Evolutionary conservation across 2,797 vertebrate genomes (phyloP).

Genomic region (Fistularia commersonii): DNA sequence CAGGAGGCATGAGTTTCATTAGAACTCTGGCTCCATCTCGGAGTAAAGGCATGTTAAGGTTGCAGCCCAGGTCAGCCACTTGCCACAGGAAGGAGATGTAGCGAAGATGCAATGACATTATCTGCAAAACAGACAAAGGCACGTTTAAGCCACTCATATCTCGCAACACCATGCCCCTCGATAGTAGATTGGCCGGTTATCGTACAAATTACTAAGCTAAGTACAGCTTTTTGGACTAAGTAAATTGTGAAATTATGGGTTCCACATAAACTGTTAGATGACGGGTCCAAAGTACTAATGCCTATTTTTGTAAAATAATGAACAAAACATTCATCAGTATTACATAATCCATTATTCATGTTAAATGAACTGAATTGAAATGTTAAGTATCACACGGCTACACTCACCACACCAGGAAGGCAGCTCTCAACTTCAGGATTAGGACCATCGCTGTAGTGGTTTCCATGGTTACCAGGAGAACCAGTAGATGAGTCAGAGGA

Average conservation of each 20-base stretch:
- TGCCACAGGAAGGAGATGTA: constrained; percentile 99
- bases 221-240: too few relatives aligned
- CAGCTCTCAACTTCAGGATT: constrained; percentile 99
- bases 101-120: constrained; percentile 97
- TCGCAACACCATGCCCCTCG: too few relatives aligned
- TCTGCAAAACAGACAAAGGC: constrained; percentile 74
- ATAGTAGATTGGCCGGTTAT: too few relatives aligned
- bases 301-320: too few relatives aligned
- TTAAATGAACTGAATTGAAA: too few relatives aligned
- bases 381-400: neutral
- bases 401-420: constrained; percentile 96
- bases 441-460: constrained; percentile 97
- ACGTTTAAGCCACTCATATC: too few relatives aligned
- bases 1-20: constrained; percentile 99
- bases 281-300: too few relatives aligned
- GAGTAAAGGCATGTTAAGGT: constrained; percentile 95
- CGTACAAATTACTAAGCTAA: too few relatives aligned
- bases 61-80: constrained; percentile 97
- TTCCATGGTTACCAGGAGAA: constrained; percentile 97
- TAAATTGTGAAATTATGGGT: too few relatives aligned
- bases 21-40: constrained; percentile 95
- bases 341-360: too few relatives aligned
- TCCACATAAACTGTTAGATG: too few relatives aligned
- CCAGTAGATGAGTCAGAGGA: constrained; percentile 99
- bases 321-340: too few relatives aligned